Percentiles rank a stretch among this genome's conserved stretches.
These are phyloP conservation scores for Bubo scandiacus DNA, from an alignment of 2,113 vertebrate genomes.

Conservation along the genomic window DNA sequence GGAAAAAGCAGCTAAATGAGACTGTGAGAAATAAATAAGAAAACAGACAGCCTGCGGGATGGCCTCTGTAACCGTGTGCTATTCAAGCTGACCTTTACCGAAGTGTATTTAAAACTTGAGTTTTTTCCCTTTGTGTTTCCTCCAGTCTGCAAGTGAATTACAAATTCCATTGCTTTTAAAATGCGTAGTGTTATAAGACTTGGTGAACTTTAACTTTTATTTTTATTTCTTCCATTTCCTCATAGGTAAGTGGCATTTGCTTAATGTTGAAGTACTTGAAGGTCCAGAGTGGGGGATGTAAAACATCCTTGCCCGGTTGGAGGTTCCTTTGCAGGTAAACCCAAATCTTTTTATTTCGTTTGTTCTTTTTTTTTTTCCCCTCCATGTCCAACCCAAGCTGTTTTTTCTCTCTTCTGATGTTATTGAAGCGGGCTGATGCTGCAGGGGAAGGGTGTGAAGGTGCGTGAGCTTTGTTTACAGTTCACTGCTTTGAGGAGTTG, in stretches of 20 bases:
- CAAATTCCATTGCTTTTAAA: constrained; percentile 22
- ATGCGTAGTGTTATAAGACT: neutral
- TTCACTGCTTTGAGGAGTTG: neutral
- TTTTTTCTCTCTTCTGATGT: neutral
- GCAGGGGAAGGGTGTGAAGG: neutral
- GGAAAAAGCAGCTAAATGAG: neutral
- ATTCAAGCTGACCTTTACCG: constrained; percentile 52
- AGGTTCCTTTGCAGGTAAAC: constrained; percentile 49
- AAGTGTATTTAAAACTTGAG: constrained; percentile 28
- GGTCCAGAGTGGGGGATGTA: neutral
- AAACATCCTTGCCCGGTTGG: constrained; percentile 9
- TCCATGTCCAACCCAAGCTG: neutral
- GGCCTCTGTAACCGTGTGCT: constrained; percentile 9
- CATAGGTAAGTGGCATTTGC: constrained; percentile 76
- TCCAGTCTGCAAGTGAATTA: constrained; percentile 7
- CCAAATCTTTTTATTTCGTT: neutral
- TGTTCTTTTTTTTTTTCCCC: neutral
- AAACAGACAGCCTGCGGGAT: neutral
- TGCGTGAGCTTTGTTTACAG: neutral
- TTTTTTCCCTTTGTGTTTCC: constrained; percentile 5
- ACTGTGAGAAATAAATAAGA: neutral
- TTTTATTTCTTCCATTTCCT: constrained; percentile 16
- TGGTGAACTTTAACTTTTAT: constrained; percentile 32
- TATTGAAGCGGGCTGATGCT: neutral
- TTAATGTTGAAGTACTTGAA: constrained; percentile 60